Conservation (phyloP, 2,113 vertebrate genomes). For the Dermatemys mawii region DNA sequence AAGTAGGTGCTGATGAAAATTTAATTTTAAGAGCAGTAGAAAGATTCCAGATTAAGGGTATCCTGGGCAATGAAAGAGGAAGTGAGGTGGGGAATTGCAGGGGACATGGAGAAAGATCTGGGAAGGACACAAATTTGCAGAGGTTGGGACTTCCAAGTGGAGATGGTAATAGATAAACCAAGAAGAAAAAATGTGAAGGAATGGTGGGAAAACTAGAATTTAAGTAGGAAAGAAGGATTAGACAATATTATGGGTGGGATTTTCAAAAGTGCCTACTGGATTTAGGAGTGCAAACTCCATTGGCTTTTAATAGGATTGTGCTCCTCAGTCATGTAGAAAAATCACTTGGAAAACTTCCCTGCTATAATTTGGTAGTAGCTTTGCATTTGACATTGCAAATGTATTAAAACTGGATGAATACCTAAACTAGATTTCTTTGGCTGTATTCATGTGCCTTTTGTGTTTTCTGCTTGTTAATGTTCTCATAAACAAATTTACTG, state of each 20-base stretch:
- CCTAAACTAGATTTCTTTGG: neutral
- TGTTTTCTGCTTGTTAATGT: neutral
- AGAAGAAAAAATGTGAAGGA: neutral
- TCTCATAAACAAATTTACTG: neutral
- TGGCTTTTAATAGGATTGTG: neutral
- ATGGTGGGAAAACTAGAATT: neutral
- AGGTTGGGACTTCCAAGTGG: neutral
- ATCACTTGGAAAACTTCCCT: conserved; percentile 6
- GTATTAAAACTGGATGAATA: neutral
- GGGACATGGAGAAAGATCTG: neutral
- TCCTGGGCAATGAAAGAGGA: neutral
- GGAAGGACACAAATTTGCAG: neutral
- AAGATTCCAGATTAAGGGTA: neutral
- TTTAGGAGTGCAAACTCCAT: neutral
- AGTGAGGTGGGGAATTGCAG: neutral
- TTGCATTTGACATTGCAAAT: neutral
- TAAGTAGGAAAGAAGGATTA: neutral
- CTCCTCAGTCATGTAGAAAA: neutral
- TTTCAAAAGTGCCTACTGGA: neutral
- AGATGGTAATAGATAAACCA: neutral
- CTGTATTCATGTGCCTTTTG: neutral
- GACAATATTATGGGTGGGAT: neutral
- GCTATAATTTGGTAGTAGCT: neutral
- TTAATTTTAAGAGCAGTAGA: neutral
- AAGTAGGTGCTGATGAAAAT: neutral